Evolutionary conservation across 1,140 invertebrate genomes (phyloP), one percentile per base, ranked within the genome.

Genomic region (Drosophila lini): DNA sequence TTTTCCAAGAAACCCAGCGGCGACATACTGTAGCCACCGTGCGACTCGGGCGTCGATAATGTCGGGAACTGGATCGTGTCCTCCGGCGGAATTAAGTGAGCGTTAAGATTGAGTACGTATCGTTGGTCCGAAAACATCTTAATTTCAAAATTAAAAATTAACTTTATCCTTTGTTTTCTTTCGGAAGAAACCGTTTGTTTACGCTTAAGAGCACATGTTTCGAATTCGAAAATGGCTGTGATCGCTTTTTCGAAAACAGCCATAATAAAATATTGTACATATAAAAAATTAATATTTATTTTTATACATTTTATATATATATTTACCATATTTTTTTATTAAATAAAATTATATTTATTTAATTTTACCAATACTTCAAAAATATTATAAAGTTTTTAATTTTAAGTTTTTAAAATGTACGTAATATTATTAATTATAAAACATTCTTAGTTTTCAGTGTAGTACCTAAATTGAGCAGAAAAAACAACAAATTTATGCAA

Each of bases 11-110:
- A 9, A 0, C 76, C 82, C 1, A 56, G 42, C 0, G 71, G 56
- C 2, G 82, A 77, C 6, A 88, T 1, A 40, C 60, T 63, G 13
- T 77, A 86, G 2, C 69, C 70, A 5, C 82, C 82, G 9, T 50
- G n/a, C 7, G 40, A 25, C 0, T 0, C 1, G 0, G 82, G 83
- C 11, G 16, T 8, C 2, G 25, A 25, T 4, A 88, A 8, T 0
- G 0, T 10, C 0, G 81, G 81, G 53, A 84, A 84, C 4, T 5
- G 0, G 2, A 0, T 6, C 6, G 22, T 55, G 10, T 85, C 67
- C 6, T 28, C 19, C 5, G 61, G 41, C 1, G 45, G 1, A 31
- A 45, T 42, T 0, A n/a, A 1, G 8, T 69, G 63, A 5, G 62
- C 40, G 3, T 57, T 42, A 0, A 82, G 52, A 11, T 68, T 58